Conservation (phyloP, 2,797 vertebrate species). For the Mionectes olivaceus region DNA sequence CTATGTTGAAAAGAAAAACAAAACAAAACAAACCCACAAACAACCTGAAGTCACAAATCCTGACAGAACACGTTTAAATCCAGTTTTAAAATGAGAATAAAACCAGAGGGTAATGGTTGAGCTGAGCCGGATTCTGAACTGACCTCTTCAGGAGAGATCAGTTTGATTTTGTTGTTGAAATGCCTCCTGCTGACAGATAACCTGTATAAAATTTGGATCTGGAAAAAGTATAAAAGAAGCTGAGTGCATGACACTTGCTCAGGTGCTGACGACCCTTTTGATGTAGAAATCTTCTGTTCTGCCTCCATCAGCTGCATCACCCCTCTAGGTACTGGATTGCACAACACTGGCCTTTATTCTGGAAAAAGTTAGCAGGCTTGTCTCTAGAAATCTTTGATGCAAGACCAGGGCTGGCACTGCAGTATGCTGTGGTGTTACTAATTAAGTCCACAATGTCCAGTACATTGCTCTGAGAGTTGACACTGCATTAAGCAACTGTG, state of each 20-base stretch:
- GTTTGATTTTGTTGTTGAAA: constrained; percentile 2
- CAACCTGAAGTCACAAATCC: background rate
- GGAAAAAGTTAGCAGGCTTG: background rate
- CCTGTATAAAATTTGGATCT: background rate
- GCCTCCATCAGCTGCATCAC: background rate
- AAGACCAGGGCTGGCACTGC: background rate
- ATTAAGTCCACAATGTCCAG: background rate
- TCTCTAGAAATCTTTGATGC: background rate
- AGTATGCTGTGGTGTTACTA: background rate
- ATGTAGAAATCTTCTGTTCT: background rate
- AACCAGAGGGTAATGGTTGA: background rate
- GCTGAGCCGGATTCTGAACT: background rate
- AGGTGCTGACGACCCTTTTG: background rate
- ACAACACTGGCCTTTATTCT: background rate
- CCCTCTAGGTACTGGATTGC: background rate
- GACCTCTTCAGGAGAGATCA: background rate
- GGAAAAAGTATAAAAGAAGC: background rate
- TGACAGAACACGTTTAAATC: background rate
- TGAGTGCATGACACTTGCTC: background rate
- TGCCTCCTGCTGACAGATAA: background rate
- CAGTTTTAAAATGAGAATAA: background rate
- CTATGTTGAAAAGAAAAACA: background rate
- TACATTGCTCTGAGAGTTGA: background rate
- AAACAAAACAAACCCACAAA: background rate
- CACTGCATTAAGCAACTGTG: background rate